Evolutionary conservation across 2,113 vertebrate species (phyloP).

Genomic region (Macquaria ambigua): DNA sequence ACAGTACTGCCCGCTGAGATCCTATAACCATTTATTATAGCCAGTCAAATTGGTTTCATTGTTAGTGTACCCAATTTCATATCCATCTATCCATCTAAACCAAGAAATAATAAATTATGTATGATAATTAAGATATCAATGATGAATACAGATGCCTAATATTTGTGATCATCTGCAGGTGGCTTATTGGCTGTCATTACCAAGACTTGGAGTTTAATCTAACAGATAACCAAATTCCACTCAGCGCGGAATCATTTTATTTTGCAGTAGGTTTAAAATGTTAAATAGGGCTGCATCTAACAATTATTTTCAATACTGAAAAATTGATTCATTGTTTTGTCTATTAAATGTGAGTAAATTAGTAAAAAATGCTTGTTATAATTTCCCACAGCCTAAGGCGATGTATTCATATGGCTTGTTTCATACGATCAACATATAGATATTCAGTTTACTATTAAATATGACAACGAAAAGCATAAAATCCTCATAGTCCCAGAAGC

Average conservation of each 20-base stretch:
- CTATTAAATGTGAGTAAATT: neutral
- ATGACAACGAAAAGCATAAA: neutral
- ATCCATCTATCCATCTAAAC: neutral
- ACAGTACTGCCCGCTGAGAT: slow-evolving; percentile 52
- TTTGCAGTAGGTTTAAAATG: neutral
- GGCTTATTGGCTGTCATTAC: neutral
- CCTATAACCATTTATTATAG: slow-evolving; percentile 52
- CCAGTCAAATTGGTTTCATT: slow-evolving; percentile 52
- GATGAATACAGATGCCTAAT: neutral
- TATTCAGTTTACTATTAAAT: neutral
- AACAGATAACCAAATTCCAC: no score
- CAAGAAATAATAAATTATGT: neutral
- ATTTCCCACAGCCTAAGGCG: no score
- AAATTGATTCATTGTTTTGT: neutral
- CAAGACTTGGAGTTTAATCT: neutral
- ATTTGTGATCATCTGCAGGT: neutral
- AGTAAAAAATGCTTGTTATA: no score
- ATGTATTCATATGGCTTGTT: neutral
- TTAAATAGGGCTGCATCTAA: neutral
- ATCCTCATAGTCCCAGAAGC: neutral
- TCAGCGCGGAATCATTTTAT: neutral
- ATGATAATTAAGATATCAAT: neutral
- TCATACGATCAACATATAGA: neutral
- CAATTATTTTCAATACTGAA: neutral
- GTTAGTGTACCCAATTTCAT: slow-evolving; percentile 27